A percentile compares a stretch with the other conserved stretches of the same genome.
phyloP scores from a whole-genome alignment of 2,797 vertebrate species.

The Scomberomorus guttatus region DNA sequence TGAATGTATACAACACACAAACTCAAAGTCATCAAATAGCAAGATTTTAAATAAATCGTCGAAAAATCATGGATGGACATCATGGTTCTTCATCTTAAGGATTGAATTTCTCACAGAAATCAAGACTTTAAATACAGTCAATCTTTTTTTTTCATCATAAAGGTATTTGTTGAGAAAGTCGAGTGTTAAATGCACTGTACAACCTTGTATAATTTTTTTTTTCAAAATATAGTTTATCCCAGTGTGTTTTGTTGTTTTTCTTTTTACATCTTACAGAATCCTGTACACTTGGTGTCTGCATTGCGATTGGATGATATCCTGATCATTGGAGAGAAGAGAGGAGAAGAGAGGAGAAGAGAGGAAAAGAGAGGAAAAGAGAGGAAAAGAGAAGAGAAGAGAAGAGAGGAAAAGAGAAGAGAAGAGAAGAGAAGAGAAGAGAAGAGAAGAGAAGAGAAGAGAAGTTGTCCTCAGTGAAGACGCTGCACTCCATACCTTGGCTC shows the following conservation, averaged over 20 bases:
- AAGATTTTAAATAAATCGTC: constrained; percentile 49
- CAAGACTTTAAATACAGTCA: constrained; percentile 73
- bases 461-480: constrained; percentile 80
- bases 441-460: constrained; percentile 35
- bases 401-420: constrained; percentile 37
- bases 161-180: constrained; percentile 76
- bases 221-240: constrained; percentile 83
- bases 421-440: not conserved
- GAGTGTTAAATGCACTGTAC: constrained; percentile 79
- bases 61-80: constrained; percentile 60
- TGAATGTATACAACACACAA: constrained; percentile 61
- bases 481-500: constrained; percentile 81
- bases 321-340: constrained; percentile 67
- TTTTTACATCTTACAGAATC: constrained; percentile 75
- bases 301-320: constrained; percentile 77
- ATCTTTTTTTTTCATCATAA: constrained; percentile 68
- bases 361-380: constrained; percentile 1
- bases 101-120: constrained; percentile 71
- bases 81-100: constrained; percentile 77
- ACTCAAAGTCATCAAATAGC: constrained; percentile 57
- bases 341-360: constrained; percentile 12
- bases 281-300: constrained; percentile 78
- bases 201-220: constrained; percentile 67
- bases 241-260: constrained; percentile 57
- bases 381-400: constrained; percentile 33